Evolutionary conservation across 2,888 invertebrate species (phyloP).

Genomic region (Parascotia fuliginaria): DNA sequence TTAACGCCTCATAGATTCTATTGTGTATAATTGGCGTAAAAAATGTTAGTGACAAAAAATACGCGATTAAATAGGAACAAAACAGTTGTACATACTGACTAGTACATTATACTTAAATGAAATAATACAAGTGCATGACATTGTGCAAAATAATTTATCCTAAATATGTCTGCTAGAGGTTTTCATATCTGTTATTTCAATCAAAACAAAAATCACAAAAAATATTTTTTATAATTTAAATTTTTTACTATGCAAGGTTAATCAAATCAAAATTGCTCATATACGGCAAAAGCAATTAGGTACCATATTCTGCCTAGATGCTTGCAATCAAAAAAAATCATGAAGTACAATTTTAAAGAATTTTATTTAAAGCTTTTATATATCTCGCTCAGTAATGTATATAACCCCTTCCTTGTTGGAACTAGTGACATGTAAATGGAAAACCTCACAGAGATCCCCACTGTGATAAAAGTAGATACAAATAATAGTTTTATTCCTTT

Average conservation of each 20-base stretch:
- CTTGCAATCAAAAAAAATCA: not conserved
- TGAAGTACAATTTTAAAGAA: not conserved
- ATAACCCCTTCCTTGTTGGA: not conserved
- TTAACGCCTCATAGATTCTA: too few relatives aligned
- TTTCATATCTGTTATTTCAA: slow-evolving; percentile 40
- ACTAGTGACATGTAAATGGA: slow-evolving; percentile 26
- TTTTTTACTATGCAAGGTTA: too few relatives aligned
- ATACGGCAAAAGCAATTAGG: too few relatives aligned
- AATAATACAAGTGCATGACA: slow-evolving; percentile 32
- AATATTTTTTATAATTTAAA: too few relatives aligned
- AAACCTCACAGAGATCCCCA: slow-evolving; percentile 72
- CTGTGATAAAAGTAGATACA: slow-evolving; percentile 72
- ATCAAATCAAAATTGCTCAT: too few relatives aligned
- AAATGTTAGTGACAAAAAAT: too few relatives aligned
- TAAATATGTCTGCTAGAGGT: slow-evolving; percentile 50
- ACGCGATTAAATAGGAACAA: too few relatives aligned
- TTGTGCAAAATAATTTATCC: slow-evolving; percentile 45
- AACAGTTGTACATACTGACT: not conserved
- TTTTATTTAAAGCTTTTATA: not conserved
- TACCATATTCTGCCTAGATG: too few relatives aligned
- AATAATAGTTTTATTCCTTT: slow-evolving; percentile 60
- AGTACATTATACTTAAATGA: not conserved
- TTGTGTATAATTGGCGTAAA: too few relatives aligned
- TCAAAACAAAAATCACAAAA: too few relatives aligned
- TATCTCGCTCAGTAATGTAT: not conserved